phyloP scores from a whole-genome alignment of 2,888 invertebrate genomes.

The Empis stercorea region DNA sequence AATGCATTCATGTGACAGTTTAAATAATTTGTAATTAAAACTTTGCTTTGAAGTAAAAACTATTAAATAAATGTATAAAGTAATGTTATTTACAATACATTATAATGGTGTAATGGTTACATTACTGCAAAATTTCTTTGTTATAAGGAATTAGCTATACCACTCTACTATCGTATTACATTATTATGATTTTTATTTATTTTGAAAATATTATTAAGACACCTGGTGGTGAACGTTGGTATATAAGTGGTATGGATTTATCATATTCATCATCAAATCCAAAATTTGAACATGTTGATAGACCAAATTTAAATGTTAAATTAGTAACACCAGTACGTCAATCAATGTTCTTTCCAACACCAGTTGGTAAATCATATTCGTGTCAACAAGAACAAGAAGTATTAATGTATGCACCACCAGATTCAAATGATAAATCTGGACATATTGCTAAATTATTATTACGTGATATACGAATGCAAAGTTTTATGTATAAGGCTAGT shows the following conservation, averaged over 20 bases:
- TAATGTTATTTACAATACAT: no score
- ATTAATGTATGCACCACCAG: constrained; percentile 44
- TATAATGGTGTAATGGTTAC: no score
- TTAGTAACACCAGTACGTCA: constrained; percentile 42
- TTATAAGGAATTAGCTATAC: no score
- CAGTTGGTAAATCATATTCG: constrained; percentile 71
- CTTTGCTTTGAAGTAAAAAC: no score
- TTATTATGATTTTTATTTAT: no score
- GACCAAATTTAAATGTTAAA: constrained; percentile 41
- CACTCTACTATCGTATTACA: no score
- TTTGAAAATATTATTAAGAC: constrained; percentile 50
- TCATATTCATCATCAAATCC: constrained; percentile 55
- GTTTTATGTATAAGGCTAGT: constrained; percentile 76
- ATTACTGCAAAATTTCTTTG: no score
- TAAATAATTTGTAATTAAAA: no score
- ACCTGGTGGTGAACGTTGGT: constrained; percentile 82
- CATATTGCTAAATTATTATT: constrained; percentile 52
- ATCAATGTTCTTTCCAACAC: constrained; percentile 66
- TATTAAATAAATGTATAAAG: no score
- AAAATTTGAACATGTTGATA: constrained; percentile 46
- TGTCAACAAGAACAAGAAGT: constrained; percentile 60
- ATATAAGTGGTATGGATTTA: constrained; percentile 62
- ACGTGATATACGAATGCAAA: constrained; percentile 63
- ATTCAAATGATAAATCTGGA: constrained; percentile 34
- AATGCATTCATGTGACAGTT: no score